Conservation (phyloP, 2,113 vertebrate genomes). For the Lepus americanus region DNA sequence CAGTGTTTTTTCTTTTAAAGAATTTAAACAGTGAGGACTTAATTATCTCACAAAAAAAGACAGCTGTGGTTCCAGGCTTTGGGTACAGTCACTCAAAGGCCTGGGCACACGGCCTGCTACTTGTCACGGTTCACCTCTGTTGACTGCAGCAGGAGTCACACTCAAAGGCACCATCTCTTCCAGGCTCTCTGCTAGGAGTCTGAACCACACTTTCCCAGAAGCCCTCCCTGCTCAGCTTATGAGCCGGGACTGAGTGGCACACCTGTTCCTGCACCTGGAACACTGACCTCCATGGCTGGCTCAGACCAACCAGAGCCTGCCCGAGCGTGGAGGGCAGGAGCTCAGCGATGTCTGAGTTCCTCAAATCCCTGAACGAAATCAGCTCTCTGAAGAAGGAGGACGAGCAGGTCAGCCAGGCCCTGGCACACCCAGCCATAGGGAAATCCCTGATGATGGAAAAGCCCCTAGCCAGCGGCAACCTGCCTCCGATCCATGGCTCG, state of each 20-base stretch:
- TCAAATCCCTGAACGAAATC: neutral
- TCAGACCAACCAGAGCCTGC: neutral
- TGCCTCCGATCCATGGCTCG: no score
- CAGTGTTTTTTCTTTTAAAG: neutral
- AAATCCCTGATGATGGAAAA: no score
- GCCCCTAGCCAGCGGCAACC: no score
- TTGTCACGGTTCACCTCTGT: neutral
- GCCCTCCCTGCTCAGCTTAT: neutral
- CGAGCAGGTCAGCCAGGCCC: no score
- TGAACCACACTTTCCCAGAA: neutral
- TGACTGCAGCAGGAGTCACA: neutral
- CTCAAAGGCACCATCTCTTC: neutral
- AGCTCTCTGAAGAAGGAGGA: constrained; percentile 15
- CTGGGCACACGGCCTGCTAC: neutral
- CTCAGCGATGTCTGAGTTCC: neutral
- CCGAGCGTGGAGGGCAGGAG: neutral
- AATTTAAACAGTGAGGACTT: neutral
- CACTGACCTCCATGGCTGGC: neutral
- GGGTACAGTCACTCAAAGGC: neutral
- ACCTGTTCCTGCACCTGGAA: neutral
- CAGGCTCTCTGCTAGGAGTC: neutral
- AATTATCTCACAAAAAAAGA: neutral
- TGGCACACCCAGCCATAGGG: no score
- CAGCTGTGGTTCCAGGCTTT: neutral
- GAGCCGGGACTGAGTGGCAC: neutral